Evolutionary conservation across 2,113 vertebrate species (phyloP), one percentile per base, ranked within the genome.

Genomic region (Andinoacara biseriatus): DNA sequence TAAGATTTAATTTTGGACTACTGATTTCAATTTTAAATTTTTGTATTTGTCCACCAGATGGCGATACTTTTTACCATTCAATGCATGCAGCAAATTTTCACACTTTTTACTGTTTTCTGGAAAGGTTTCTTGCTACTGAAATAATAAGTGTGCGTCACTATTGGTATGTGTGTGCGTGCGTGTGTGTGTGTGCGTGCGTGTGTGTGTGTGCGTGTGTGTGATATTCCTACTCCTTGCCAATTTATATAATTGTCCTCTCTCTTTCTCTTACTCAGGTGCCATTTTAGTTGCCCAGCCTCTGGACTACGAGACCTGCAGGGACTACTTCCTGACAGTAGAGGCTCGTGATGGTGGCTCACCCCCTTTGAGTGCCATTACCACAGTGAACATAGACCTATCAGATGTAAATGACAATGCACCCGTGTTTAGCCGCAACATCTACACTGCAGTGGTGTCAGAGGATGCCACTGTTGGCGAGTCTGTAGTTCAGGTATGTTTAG

Each of bases 321-420:
- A 97, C 93, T 99, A 97, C 94, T 99, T 97, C 94, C 94, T 99
- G 11, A 97, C 97, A 2, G 95, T 99, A 74, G 98, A 99, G 94
- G 98, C 98, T 6, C 95, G 96, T 85, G 98, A 99, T 15, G 98
- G 98, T 0, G 98, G 98, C 2, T 97, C 93, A 0, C 98, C 98
- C 0, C 95, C 98, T 3, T 95, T 99, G 54, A 98, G 97, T 0
- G 96, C 98, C 0, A 93, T 99, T 2, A 95, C 98, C 0, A 99
- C 97, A 0, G 96, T 99, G 49, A 99, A 97, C 60, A 95, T 99
- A 65, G 98, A 98, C 9, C 91, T 99, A 90, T 97, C 97, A 0
- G 98, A 99, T n/a, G 96, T 99, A 76, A 99, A 99, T 13, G 98
- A 99, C 95, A 99, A 99, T 0, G 94, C 97, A 0, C 98, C 98